Base-by-base conservation (phyloP, 2,113 vertebrate species). In the Pyxicephalus adspersus region DNA sequence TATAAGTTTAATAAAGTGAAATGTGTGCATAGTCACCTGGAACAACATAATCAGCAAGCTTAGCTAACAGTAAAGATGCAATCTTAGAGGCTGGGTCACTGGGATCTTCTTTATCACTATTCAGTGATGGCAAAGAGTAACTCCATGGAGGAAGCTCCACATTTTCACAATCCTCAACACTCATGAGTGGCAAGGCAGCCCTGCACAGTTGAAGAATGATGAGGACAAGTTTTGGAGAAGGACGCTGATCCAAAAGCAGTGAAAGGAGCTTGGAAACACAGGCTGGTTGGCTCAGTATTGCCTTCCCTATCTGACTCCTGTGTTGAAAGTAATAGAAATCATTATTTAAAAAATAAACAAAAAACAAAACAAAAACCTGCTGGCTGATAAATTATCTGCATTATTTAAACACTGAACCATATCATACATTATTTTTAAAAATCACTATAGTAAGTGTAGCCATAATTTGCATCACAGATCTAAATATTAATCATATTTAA, bases 251-350 rank as follows among this genome's bases (percentile, higher is more conserved):
- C 84, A 99, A 90, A 19, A 99, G 94, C 77, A 99, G 92, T 0
- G 98, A 99, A 38, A 99, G 93, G 2, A 99, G 96, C 83, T 99
- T 99, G 76, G 98, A 99, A 64, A 99, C 97, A n/a, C 98, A 99
- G 25, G 97, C 98, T 45, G 98, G 98, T 86, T 99, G 98, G 87
- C 98, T 98, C 67, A 99, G 91, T 88, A 99, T 99, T 51, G 98
- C 96, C 91, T 98, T 98, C 3, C 98, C 98, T 80, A 99, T 99
- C 89, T 98, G 95, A 77, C 98, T 99, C 94, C 98, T 99, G 70
- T 66, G 22, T 22, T 13, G 55, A 74, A 18, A 64, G 54, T 19
- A 34, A 34, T 3, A 34, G 6, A 34, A 34, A 34, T 4, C 3
- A 34, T 6, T 4, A 34, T 4, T 4, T 4, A 34, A 34, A 34